A percentile compares a stretch with the other conserved stretches of the same genome.
phyloP scores from a whole-genome alignment of 1,140 invertebrate genomes.

The Magallana angulata region DNA sequence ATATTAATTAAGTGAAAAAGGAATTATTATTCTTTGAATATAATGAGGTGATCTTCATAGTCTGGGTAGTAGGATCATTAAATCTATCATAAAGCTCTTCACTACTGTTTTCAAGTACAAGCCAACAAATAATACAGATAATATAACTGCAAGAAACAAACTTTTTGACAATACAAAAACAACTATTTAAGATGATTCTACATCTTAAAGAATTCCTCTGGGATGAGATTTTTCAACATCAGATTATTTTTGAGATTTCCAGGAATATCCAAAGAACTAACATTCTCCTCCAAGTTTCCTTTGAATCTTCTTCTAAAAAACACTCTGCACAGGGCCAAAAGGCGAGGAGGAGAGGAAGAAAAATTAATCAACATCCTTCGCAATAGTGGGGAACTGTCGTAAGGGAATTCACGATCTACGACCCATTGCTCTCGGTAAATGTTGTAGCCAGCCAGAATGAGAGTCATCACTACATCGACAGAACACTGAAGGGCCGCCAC shows the following conservation, averaged over 20 bases:
- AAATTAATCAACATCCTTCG: slow-evolving; percentile 57
- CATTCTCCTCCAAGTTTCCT: slow-evolving; percentile 49
- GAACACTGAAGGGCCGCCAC: slow-evolving; percentile 62
- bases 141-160: no score
- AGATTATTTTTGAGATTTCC: slow-evolving; percentile 66
- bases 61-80: no score
- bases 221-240: slow-evolving; percentile 7
- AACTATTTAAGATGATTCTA: background rate
- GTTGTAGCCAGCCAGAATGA: slow-evolving; percentile 69
- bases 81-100: no score
- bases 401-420: slow-evolving; percentile 49
- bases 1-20: no score
- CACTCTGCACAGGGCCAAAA: slow-evolving; percentile 65
- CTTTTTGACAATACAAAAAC: no score
- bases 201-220: slow-evolving; percentile 14
- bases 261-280: slow-evolving; percentile 66
- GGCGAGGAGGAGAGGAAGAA: slow-evolving; percentile 58
- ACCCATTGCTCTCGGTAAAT: slow-evolving; percentile 69
- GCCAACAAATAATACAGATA: no score
- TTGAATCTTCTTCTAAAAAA: slow-evolving; percentile 63
- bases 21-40: no score
- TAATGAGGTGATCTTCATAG: no score
- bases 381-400: slow-evolving; percentile 48
- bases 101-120: no score
- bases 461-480: slow-evolving; percentile 57